Percentiles rank a stretch among this genome's conserved stretches.
These are phyloP conservation scores for Melanotaenia trifasciata DNA, from an alignment of 2,797 vertebrate genomes.

Conservation along the genomic window DNA sequence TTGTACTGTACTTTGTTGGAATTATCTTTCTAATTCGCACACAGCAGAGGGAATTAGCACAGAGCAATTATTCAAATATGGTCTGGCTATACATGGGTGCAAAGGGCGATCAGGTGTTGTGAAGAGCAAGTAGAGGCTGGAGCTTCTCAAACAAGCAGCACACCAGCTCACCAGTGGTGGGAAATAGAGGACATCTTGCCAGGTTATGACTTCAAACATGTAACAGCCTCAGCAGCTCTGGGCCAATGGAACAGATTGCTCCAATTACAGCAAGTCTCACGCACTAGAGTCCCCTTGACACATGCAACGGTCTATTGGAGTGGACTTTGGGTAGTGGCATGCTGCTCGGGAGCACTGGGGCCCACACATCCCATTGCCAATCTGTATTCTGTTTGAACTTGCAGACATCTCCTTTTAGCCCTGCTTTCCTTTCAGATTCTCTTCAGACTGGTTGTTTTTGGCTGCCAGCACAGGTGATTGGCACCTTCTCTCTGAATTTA, in stretches of 20 bases:
- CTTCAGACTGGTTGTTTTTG: conserved; percentile 71
- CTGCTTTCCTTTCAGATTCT: conserved; percentile 71
- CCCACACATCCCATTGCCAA: conserved; percentile 75
- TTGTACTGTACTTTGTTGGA: conserved; percentile 3
- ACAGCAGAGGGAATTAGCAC: conserved; percentile 30
- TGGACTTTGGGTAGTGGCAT: conserved; percentile 77
- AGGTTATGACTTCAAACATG: conserved; percentile 81
- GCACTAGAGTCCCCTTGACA: conserved; percentile 77
- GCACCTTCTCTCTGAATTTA: conserved; percentile 78
- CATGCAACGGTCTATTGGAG: conserved; percentile 75
- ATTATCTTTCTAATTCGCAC: conserved; percentile 36
- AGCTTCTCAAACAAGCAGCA: conserved; percentile 52
- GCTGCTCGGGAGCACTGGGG: conserved; percentile 71
- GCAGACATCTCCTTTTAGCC: conserved; percentile 77
- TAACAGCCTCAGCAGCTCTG: conserved; percentile 65
- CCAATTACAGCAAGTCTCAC: conserved; percentile 83
- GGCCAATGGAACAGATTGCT: conserved; percentile 81
- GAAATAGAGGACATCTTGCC: conserved; percentile 76
- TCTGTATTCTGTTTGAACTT: conserved; percentile 81
- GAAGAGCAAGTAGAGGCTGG: conserved; percentile 38
- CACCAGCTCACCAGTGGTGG: conserved; percentile 56
- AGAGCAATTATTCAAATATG: conserved; percentile 27
- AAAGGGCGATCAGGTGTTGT: conserved; percentile 52
- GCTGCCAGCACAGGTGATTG: conserved; percentile 78
- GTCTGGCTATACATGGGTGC: conserved; percentile 29